phyloP scores from a whole-genome alignment of 2,113 vertebrate species.

The Leuciscus idus region DNA sequence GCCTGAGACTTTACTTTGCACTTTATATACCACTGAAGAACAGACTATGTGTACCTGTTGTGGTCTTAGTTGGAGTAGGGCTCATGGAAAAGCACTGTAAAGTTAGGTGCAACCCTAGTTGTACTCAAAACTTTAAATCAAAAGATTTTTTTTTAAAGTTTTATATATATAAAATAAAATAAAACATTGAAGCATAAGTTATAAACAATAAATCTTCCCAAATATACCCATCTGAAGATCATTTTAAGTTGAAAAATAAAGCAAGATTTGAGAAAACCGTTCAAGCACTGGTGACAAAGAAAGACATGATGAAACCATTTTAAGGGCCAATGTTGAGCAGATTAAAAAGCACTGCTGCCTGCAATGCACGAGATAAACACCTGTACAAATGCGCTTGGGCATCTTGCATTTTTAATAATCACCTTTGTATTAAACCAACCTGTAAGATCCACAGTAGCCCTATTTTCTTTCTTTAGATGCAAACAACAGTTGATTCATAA shows the following conservation, averaged over 20 bases:
- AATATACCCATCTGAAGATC: slow-evolving; percentile 18
- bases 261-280: not conserved
- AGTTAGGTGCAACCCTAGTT: slow-evolving; percentile 20
- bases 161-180: not conserved
- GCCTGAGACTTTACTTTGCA: slow-evolving; percentile 39
- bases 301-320: not conserved
- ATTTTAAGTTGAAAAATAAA: slow-evolving; percentile 30
- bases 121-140: not conserved
- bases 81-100: slow-evolving; percentile 21
- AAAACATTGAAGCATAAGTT: slow-evolving; percentile 20
- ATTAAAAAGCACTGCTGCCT: not conserved
- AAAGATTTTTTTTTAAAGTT: not conserved
- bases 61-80: not conserved
- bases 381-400: not conserved
- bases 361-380: not conserved
- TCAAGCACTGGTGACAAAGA: slow-evolving; percentile 17
- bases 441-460: slow-evolving; percentile 21
- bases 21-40: slow-evolving; percentile 19
- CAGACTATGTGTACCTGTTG: not conserved
- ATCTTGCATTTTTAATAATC: slow-evolving; percentile 12
- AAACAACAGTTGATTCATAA: slow-evolving; percentile 7
- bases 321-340: not conserved
- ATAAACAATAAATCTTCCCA: not conserved
- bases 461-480: slow-evolving; percentile 19
- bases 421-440: not conserved